phyloP scores from a whole-genome alignment of 2,113 vertebrate species.

The Ancistrus triradiatus region DNA sequence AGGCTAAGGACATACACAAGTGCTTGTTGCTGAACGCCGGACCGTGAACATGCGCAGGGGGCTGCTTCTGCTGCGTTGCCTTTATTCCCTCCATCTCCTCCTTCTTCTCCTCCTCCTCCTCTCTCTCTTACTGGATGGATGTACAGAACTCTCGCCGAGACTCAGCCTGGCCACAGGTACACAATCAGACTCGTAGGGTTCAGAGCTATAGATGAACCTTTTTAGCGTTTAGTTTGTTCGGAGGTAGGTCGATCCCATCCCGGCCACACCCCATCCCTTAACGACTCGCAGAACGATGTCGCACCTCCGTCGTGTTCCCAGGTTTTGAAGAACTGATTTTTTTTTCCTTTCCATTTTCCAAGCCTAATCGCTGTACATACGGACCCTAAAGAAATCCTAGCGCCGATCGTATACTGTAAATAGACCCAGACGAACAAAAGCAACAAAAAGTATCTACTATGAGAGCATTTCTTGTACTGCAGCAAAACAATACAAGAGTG shows the following conservation, averaged over 20 bases:
- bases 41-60: constrained; percentile 56
- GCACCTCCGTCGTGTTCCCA: constrained; percentile 19
- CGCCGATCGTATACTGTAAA: constrained; percentile 72
- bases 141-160: constrained; percentile 56
- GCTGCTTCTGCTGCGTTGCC: constrained; percentile 67
- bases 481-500: constrained; percentile 59
- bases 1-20: constrained; percentile 57
- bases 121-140: constrained; percentile 55
- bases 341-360: constrained; percentile 13
- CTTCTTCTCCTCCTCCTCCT: constrained; percentile 27
- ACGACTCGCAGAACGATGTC: constrained; percentile 20
- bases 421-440: constrained; percentile 71
- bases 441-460: constrained; percentile 68
- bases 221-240: constrained; percentile 9
- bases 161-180: constrained; percentile 4
- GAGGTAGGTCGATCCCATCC: neutral
- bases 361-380: constrained; percentile 68
- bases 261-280: neutral
- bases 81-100: constrained; percentile 48
- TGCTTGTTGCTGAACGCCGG: constrained; percentile 68
- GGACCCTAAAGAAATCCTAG: constrained; percentile 57
- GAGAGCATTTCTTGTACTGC: constrained; percentile 71
- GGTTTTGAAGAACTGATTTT: constrained; percentile 3
- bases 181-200: neutral
- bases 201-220: neutral